phyloP scores from a whole-genome alignment of 1,140 invertebrate species.

The Solen grandis region DNA sequence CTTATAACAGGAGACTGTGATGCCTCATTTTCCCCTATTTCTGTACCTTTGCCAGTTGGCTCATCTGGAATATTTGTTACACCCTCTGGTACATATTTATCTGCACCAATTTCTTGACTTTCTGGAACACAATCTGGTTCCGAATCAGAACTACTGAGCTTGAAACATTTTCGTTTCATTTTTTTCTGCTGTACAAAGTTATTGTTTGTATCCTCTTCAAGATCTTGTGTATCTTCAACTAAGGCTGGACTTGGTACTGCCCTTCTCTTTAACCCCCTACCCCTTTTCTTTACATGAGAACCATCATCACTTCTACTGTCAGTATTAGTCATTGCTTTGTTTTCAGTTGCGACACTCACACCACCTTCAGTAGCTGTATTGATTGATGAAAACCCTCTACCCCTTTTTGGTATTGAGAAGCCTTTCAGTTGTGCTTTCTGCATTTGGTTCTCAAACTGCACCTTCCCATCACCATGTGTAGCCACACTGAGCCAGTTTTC shows the following conservation, averaged over 20 bases:
- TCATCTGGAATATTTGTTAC: too few relatives aligned
- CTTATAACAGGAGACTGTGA: constrained; percentile 38
- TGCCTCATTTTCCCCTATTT: neutral
- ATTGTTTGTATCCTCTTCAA: neutral
- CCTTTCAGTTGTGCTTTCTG: constrained; percentile 18
- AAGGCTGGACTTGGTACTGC: neutral
- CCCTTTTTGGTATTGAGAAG: constrained; percentile 31
- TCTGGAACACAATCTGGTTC: constrained; percentile 34
- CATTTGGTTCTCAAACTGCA: constrained; percentile 24
- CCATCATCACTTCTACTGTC: too few relatives aligned
- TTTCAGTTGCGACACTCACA: too few relatives aligned
- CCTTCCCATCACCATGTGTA: neutral
- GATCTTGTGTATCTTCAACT: constrained; percentile 43
- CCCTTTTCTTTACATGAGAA: too few relatives aligned
- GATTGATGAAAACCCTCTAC: too few relatives aligned
- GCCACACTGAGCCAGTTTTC: too few relatives aligned
- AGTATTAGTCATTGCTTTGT: too few relatives aligned
- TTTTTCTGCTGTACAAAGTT: neutral
- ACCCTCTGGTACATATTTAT: too few relatives aligned
- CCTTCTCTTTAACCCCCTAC: constrained; percentile 14
- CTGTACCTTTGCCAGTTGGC: too few relatives aligned
- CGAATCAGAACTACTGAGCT: constrained; percentile 12
- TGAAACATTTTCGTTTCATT: constrained; percentile 26
- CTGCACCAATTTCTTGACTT: constrained; percentile 23
- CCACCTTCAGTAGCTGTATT: too few relatives aligned